Conservation (phyloP, 2,113 vertebrate genomes). For the Parus major region DNA sequence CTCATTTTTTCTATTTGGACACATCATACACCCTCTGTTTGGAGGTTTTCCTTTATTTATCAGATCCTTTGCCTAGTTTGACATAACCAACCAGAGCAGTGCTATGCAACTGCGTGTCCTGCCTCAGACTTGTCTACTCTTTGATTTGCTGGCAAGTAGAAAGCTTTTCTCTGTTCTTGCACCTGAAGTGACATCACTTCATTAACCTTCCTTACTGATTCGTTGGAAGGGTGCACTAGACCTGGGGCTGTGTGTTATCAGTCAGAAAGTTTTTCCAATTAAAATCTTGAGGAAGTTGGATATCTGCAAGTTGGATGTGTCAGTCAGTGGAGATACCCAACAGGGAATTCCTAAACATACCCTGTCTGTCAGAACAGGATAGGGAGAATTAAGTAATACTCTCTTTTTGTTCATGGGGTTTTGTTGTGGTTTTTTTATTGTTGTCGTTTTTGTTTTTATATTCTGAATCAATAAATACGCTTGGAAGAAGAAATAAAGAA, state of each 20-base stretch:
- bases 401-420: background rate
- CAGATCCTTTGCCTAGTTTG: background rate
- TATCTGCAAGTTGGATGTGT: background rate
- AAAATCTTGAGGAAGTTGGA: constrained; percentile 7
- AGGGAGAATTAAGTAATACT: background rate
- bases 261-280: constrained; percentile 39
- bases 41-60: background rate
- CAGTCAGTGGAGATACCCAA: background rate
- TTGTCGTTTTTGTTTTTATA: background rate
- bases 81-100: background rate
- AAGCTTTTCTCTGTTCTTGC: background rate
- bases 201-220: constrained; percentile 33
- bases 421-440: background rate
- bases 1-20: background rate
- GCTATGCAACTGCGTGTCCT: background rate
- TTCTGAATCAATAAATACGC: background rate
- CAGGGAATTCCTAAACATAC: background rate
- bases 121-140: constrained; percentile 1
- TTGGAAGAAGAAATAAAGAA: background rate
- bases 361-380: background rate
- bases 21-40: background rate
- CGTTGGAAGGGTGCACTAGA: background rate
- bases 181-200: background rate
- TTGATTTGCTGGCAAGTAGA: constrained; percentile 27
- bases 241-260: background rate